Percentiles rank a stretch among this genome's conserved stretches.
phyloP scores from a whole-genome alignment of 2,888 invertebrate genomes.

The Trilocha varians region DNA sequence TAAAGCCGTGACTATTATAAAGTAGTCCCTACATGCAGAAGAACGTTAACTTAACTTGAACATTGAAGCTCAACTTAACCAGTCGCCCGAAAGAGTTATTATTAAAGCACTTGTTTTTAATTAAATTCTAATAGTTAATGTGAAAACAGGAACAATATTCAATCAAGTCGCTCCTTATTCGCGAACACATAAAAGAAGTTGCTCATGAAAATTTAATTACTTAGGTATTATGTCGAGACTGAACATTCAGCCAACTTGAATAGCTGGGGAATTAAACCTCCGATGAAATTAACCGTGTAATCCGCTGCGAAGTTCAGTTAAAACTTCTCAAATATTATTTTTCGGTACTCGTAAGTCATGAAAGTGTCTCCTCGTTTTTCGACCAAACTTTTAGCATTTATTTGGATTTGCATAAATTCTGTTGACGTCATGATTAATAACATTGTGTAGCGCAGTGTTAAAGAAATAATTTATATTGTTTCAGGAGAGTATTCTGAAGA shows the following conservation, averaged over 20 bases:
- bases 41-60: too few relatives aligned
- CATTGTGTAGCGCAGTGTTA: background rate
- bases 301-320: slow-evolving; percentile 26
- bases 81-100: background rate
- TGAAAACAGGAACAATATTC: background rate
- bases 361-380: slow-evolving; percentile 19
- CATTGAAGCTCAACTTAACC: too few relatives aligned
- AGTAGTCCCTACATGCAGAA: too few relatives aligned
- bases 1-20: too few relatives aligned
- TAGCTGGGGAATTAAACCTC: slow-evolving; percentile 22
- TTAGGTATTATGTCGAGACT: background rate
- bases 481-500: too few relatives aligned
- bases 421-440: slow-evolving; percentile 2
- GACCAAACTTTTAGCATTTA: slow-evolving; percentile 15
- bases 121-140: background rate
- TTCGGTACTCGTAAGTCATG: slow-evolving; percentile 12
- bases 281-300: slow-evolving; percentile 31
- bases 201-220: slow-evolving; percentile 2
- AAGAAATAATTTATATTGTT: background rate
- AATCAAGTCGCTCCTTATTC: background rate
- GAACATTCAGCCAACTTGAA: slow-evolving; percentile 16
- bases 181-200: background rate
- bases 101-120: background rate
- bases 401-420: slow-evolving; percentile 12
- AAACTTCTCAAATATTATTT: slow-evolving; percentile 28